Base-by-base conservation (phyloP, 2,888 invertebrate species). In the Drosophila longiperda region DNA sequence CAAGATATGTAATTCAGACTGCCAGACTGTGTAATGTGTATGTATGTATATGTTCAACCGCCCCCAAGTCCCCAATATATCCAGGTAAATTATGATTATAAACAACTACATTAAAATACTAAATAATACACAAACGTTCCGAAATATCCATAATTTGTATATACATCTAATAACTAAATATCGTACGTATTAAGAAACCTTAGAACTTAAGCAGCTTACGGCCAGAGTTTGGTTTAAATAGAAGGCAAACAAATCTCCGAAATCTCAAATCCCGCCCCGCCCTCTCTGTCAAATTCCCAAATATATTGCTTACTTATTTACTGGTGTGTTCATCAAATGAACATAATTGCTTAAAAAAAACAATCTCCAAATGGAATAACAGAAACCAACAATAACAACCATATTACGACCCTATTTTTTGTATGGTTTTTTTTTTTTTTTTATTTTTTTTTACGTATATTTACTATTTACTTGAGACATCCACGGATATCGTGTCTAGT, bases 1-100 rank as follows among this genome's bases (percentile, higher is more conserved):
- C 20, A 23, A 40, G n/a, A 32, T 48, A 48, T 48, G 23, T 38
- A 15, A 64, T 45, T 45, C 23, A 45, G 45, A 45, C 54, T 59
- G 48, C 48, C 69, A 49, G 42, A 52, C 40, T 48, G 54, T 69
- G 48, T 63, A 59, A 53, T 63, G 54, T 64, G 63, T 63, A 63
- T 68, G 69, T 62, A 63, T 63, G 59, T 65, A 64, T 55, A 63
- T 54, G 57, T 73, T 66, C 29, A 45, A 63, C 60, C 60, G 52
- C 29, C 50, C 38, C 53, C 33, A 55, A 45, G 15, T 38, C 55
- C 38, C 38, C 26, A 36, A 42, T 62, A 57, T 57, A 53, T 34
- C 49, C 70, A 75, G 70, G 65, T 75, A 62, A 75, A 48, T 70
- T 70, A 64, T 52, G 48, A 60, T 38, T 59, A 38, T 52, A 49